These are phyloP conservation scores for Ceratina australensis DNA, from an alignment of 1,140 invertebrate genomes.

Conservation along the genomic window DNA sequence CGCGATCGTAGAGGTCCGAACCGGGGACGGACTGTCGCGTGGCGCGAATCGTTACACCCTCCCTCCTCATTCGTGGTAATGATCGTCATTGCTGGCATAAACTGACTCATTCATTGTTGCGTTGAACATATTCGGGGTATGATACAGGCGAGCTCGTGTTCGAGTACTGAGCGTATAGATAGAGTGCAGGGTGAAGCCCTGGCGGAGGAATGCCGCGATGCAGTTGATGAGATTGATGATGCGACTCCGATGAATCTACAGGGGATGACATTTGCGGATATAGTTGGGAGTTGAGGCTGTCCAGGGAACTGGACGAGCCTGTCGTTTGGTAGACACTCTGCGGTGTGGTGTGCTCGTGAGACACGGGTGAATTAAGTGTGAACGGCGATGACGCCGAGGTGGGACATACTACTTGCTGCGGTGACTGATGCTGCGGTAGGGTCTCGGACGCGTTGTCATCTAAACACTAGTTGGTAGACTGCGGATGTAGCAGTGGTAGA, in stretches of 20 bases:
- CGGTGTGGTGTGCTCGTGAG: conserved; percentile 69
- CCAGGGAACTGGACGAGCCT: conserved; percentile 67
- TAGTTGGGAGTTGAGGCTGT: conserved; percentile 69
- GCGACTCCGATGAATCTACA: conserved; percentile 59
- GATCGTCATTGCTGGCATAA: conserved; percentile 57
- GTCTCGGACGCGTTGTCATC: conserved; percentile 66
- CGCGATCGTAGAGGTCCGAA: conserved; percentile 34
- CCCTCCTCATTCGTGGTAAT: conserved; percentile 23
- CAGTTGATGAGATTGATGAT: conserved; percentile 64
- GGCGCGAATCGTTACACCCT: conserved; percentile 3
- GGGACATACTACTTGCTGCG: conserved; percentile 63
- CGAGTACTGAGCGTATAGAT: conserved; percentile 77
- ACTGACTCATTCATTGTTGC: conserved; percentile 66
- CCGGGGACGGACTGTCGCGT: background rate
- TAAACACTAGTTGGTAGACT: conserved; percentile 79
- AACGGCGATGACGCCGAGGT: conserved; percentile 67
- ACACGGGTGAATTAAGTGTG: conserved; percentile 71
- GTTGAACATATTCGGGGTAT: conserved; percentile 77
- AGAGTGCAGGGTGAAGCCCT: conserved; percentile 76
- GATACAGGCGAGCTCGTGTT: conserved; percentile 70
- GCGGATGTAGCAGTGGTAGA: conserved; percentile 77
- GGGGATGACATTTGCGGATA: conserved; percentile 70
- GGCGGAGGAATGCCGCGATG: conserved; percentile 70
- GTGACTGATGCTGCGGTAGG: conserved; percentile 67
- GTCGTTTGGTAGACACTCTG: conserved; percentile 77